A percentile compares a stretch with the other conserved stretches of the same genome.
Conservation (phyloP, 2,888 invertebrate species). For the Falcaria lacertinaria region DNA sequence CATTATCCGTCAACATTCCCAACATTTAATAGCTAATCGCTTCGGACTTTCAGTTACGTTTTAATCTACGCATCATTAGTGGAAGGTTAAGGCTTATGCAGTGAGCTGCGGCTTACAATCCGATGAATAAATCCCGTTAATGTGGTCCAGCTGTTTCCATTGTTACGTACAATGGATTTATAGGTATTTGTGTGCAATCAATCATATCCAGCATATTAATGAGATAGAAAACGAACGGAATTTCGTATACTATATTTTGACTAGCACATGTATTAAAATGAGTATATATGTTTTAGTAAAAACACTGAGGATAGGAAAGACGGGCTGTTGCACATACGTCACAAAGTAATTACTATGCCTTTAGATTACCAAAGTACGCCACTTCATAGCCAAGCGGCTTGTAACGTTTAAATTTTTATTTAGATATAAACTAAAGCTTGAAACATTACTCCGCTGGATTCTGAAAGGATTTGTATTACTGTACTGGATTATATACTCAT, state of each 20-base stretch:
- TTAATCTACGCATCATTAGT: background rate
- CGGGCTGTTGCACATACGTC: too few species aligned
- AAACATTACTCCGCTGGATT: too few species aligned
- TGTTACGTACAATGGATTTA: background rate
- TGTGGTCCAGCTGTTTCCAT: background rate
- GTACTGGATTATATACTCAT: too few species aligned
- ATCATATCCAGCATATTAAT: constrained; percentile 8
- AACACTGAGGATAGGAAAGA: too few species aligned
- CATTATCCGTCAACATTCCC: background rate
- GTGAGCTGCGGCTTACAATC: background rate
- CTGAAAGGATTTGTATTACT: too few species aligned
- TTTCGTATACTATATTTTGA: background rate
- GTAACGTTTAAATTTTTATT: too few species aligned
- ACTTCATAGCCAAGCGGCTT: too few species aligned
- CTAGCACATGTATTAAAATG: too few species aligned
- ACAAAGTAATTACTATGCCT: too few species aligned
- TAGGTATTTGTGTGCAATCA: constrained; percentile 7
- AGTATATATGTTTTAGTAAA: too few species aligned
- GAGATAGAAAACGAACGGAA: constrained; percentile 2
- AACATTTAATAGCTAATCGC: background rate
- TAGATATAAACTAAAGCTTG: too few species aligned
- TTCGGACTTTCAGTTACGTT: background rate
- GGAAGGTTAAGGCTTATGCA: background rate
- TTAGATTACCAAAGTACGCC: too few species aligned
- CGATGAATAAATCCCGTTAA: background rate